Percentiles rank a stretch among this genome's conserved stretches.
phyloP scores from a whole-genome alignment of 2,113 vertebrate species.

The Pongo pygmaeus region DNA sequence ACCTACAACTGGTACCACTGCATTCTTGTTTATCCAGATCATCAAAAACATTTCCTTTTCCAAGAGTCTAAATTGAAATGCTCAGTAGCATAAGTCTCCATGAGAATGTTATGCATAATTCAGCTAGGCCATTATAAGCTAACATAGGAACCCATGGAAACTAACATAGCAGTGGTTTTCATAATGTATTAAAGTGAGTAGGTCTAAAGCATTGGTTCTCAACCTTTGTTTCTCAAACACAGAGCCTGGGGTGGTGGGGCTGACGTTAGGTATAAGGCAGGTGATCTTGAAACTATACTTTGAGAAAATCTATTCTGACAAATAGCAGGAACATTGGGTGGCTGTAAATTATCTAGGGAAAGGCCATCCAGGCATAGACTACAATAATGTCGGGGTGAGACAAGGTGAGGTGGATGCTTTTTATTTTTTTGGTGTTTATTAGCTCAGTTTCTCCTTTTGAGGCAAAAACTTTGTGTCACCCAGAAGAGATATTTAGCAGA shows the following conservation, averaged over 20 bases:
- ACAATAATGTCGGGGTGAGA: not conserved
- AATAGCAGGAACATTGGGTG: not conserved
- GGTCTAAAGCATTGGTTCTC: not conserved
- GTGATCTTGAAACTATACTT: not conserved
- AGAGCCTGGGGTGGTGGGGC: not conserved
- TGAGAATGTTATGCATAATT: not conserved
- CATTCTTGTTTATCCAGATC: not conserved
- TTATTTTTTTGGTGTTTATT: conserved; percentile 41
- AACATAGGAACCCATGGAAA: not conserved
- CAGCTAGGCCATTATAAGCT: not conserved
- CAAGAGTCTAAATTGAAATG: not conserved
- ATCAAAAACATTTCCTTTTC: not conserved
- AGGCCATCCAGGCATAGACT: not conserved
- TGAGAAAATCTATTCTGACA: not conserved
- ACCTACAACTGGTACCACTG: not conserved
- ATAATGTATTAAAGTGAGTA: not conserved
- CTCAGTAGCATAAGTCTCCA: not conserved
- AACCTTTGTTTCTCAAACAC: not conserved
- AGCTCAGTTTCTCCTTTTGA: conserved; percentile 5
- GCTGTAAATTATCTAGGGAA: not conserved
- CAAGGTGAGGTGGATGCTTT: not conserved
- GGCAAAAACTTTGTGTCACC: conserved; percentile 1
- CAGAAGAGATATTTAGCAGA: conserved; percentile 20
- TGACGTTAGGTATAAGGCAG: not conserved
- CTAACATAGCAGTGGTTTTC: not conserved